Conservation (phyloP, 2,113 vertebrate genomes). For the Sceloporus tristichus region DNA sequence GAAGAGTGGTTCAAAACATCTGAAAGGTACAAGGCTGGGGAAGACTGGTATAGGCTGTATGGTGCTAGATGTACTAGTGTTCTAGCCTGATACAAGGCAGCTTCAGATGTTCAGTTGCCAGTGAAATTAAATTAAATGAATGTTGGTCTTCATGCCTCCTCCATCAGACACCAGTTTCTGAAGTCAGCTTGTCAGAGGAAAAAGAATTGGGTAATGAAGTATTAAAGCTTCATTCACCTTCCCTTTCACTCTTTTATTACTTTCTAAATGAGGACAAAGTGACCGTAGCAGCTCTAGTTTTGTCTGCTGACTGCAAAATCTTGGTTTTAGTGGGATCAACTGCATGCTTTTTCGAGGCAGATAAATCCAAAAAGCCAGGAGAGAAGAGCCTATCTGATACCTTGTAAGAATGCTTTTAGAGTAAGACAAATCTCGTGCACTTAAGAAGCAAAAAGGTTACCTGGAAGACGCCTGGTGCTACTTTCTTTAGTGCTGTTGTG, state of each 20-base stretch:
- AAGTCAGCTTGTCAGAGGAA: slow-evolving; percentile 47
- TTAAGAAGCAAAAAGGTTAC: background rate
- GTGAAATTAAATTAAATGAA: slow-evolving; percentile 9
- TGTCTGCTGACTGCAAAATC: background rate
- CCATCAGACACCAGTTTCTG: slow-evolving; percentile 33
- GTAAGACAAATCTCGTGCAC: background rate
- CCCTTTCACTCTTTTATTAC: slow-evolving; percentile 46
- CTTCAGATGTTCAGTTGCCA: background rate
- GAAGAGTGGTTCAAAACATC: background rate
- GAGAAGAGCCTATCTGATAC: slow-evolving; percentile 7
- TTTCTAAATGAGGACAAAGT: slow-evolving; percentile 48
- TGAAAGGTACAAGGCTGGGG: background rate
- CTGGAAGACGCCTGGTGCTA: background rate
- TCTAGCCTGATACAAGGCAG: background rate
- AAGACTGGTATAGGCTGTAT: background rate
- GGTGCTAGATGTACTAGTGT: background rate
- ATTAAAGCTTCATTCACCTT: slow-evolving; percentile 46
- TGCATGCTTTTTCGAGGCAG: background rate
- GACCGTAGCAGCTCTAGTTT: slow-evolving; percentile 29
- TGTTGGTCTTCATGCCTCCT: slow-evolving; percentile 29
- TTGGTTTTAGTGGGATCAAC: slow-evolving; percentile 30
- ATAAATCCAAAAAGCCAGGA: slow-evolving; percentile 35
- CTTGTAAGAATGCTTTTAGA: slow-evolving; percentile 11
- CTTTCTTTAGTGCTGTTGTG: background rate
- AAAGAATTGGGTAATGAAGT: slow-evolving; percentile 42